Percentiles rank a stretch among this genome's conserved stretches.
Evolutionary conservation across 2,797 vertebrate genomes (phyloP).

Genomic region (Spinibarbus caldwelli): DNA sequence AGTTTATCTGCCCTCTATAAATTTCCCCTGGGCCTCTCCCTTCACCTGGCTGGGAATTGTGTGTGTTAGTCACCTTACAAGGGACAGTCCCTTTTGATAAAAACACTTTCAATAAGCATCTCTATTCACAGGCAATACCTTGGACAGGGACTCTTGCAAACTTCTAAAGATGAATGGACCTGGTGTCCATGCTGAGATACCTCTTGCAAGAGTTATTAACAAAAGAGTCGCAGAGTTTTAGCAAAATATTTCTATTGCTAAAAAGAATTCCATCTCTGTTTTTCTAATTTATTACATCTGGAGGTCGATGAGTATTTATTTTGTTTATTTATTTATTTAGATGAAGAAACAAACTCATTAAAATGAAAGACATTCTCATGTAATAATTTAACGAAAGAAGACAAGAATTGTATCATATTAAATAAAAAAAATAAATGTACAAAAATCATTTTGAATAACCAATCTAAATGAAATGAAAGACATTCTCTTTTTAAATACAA

Average conservation of each 20-base stretch:
- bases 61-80: conserved; percentile 63
- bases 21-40: conserved; percentile 73
- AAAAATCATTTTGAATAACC: not conserved
- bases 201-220: not conserved
- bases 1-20: conserved; percentile 63
- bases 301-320: not conserved
- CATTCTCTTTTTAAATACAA: not conserved
- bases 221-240: not conserved
- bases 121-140: conserved; percentile 4
- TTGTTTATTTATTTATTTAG: not conserved
- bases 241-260: not conserved
- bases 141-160: conserved; percentile 15
- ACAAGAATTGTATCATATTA: not conserved
- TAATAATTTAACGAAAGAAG: not conserved
- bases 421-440: not conserved
- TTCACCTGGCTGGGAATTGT: conserved; percentile 63
- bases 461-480: not conserved
- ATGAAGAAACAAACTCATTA: not conserved
- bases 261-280: not conserved
- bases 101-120: conserved; percentile 14
- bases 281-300: not conserved
- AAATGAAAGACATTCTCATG: not conserved
- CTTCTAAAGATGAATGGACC: not conserved
- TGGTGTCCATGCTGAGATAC: not conserved
- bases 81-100: conserved; percentile 66